A percentile compares a stretch with the other conserved stretches of the same genome.
Evolutionary conservation across 2,113 vertebrate species (phyloP).

Genomic region (Prunella fulvescens): DNA sequence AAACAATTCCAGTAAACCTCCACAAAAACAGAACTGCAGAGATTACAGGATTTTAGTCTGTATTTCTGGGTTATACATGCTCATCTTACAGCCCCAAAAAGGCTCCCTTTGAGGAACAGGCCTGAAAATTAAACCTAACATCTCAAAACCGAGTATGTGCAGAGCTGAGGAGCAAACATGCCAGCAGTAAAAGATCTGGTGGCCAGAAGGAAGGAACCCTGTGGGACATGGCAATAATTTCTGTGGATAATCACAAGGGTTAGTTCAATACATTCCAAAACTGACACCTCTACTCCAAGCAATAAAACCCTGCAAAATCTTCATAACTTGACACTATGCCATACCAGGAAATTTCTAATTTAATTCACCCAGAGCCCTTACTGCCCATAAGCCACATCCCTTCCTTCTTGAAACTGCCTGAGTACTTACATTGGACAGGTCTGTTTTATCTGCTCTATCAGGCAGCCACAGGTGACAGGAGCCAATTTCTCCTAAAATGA

Average conservation of each 20-base stretch:
- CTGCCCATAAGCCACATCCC: neutral
- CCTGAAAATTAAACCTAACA: neutral
- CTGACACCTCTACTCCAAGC: neutral
- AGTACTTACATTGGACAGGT: neutral
- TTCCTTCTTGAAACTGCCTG: neutral
- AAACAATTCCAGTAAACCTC: neutral
- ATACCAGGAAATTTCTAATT: neutral
- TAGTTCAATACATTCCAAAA: neutral
- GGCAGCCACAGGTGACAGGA: neutral
- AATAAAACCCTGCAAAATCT: neutral
- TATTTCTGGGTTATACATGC: rapidly evolving
- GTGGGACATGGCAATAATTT: rapidly evolving
- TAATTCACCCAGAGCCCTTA: neutral
- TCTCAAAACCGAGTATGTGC: neutral
- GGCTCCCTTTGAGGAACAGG: neutral
- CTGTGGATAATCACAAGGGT: neutral
- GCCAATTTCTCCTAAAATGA: neutral
- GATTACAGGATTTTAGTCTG: neutral
- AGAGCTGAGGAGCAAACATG: neutral
- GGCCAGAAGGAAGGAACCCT: neutral
- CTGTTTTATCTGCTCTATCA: neutral
- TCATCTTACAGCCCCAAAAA: neutral
- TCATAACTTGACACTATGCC: neutral
- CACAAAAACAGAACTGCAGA: neutral
- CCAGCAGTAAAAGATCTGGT: neutral